Evolutionary conservation across 2,888 invertebrate species (phyloP).

Genomic region (Ophion slaviceki): DNA sequence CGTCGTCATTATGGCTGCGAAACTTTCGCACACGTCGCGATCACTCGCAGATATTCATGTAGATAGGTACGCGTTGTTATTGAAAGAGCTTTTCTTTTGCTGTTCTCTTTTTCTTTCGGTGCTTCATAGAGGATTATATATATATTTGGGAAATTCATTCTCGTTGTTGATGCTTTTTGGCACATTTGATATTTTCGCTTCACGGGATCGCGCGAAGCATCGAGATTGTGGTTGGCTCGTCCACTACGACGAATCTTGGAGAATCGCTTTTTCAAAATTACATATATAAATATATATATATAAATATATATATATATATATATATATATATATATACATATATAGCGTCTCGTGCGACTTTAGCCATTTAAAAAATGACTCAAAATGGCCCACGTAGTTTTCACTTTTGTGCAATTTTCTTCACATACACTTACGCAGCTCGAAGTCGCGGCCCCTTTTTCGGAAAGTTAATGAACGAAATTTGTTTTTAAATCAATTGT

Average conservation of each 20-base stretch:
- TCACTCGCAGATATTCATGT: not conserved
- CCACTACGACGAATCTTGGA: not conserved
- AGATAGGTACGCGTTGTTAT: not conserved
- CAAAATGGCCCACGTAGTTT: not conserved
- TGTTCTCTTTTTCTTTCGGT: not conserved
- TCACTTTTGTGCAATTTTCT: not conserved
- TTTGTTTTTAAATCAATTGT: no score
- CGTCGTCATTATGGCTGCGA: no score
- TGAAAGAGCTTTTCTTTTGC: not conserved
- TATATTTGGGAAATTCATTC: not conserved
- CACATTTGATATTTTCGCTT: not conserved
- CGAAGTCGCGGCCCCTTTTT: not conserved
- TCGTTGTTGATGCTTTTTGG: not conserved
- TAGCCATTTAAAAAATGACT: not conserved
- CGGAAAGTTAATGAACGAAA: no score
- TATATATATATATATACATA: not conserved
- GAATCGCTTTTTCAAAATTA: not conserved
- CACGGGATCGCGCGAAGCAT: not conserved
- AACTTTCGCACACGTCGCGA: not conserved
- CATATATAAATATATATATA: no score
- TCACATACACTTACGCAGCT: not conserved
- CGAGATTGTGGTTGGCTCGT: not conserved
- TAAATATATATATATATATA: not conserved
- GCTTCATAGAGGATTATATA: not conserved
- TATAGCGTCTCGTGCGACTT: not conserved